Conservation (phyloP, 2,113 vertebrate genomes). For the Hippoglossus stenolepis region DNA sequence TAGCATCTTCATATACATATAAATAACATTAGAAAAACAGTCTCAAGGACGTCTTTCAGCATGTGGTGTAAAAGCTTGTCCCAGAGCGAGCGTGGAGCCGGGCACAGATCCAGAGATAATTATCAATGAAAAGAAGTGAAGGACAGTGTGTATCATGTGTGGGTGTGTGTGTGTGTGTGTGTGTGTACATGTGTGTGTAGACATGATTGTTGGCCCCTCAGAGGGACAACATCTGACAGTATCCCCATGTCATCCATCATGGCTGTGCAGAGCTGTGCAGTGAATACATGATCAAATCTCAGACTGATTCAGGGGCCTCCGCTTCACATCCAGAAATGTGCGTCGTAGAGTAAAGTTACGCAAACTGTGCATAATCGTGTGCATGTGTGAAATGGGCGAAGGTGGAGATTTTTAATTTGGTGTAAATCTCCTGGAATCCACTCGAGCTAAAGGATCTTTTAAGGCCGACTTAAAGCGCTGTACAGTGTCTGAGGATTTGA, state of each 20-base stretch:
- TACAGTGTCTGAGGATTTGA: slow-evolving; percentile 20
- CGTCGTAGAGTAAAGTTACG: neutral
- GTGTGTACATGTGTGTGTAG: slow-evolving; percentile 5
- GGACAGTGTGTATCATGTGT: slow-evolving; percentile 3
- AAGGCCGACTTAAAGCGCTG: neutral
- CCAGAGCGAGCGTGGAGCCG: neutral
- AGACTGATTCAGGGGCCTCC: slow-evolving; percentile 3
- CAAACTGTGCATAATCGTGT: neutral
- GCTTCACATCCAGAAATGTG: slow-evolving; percentile 1
- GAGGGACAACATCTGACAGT: slow-evolving; percentile 23
- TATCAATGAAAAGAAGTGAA: slow-evolving; percentile 5
- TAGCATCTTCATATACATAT: neutral
- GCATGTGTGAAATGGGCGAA: neutral
- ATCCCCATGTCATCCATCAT: slow-evolving; percentile 39
- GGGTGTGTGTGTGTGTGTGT: slow-evolving; percentile 7
- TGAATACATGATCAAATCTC: slow-evolving; percentile 24
- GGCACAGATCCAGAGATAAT: slow-evolving; percentile 28
- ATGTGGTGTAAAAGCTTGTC: neutral
- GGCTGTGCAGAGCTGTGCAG: slow-evolving; percentile 7
- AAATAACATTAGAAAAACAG: neutral
- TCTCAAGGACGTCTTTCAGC: neutral
- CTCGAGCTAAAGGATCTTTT: slow-evolving; percentile 21
- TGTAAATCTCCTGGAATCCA: slow-evolving; percentile 4
- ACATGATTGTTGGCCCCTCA: slow-evolving; percentile 1
- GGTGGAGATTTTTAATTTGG: neutral